These are phyloP conservation scores for Watsonalla cultraria DNA, from an alignment of 2,888 invertebrate genomes.

Conservation along the genomic window DNA sequence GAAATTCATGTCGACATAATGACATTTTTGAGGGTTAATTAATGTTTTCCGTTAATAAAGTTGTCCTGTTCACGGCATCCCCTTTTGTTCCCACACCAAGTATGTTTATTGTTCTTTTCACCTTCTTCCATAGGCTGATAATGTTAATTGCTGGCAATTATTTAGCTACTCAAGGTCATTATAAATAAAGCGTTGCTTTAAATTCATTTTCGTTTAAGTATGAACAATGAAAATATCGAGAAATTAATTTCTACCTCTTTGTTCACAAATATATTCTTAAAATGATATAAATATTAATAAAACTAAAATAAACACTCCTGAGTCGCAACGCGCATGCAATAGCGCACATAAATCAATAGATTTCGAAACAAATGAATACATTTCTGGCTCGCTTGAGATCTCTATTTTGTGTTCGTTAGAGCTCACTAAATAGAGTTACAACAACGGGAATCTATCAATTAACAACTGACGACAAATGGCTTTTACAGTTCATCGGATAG, in stretches of 20 bases:
- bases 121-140: constrained; percentile 16
- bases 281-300: no score
- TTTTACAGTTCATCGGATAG: constrained; percentile 40
- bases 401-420: constrained; percentile 28
- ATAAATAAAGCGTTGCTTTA: neutral
- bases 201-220: no score
- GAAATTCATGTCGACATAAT: constrained; percentile 31
- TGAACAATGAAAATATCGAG: no score
- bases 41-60: constrained; percentile 42
- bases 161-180: neutral
- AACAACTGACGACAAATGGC: constrained; percentile 38
- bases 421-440: constrained; percentile 23
- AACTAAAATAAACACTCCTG: no score
- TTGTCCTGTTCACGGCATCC: constrained; percentile 18
- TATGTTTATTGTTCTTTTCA: constrained; percentile 20
- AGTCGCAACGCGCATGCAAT: neutral
- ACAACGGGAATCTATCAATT: constrained; percentile 37
- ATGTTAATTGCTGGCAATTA: constrained; percentile 16
- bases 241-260: no score
- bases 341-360: neutral
- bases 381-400: constrained; percentile 19
- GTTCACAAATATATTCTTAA: no score
- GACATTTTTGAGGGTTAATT: constrained; percentile 47
- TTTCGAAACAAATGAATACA: constrained; percentile 6
- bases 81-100: constrained; percentile 32